phyloP scores from a whole-genome alignment of 2,113 vertebrate genomes.

The Cochlearius cochlearius region DNA sequence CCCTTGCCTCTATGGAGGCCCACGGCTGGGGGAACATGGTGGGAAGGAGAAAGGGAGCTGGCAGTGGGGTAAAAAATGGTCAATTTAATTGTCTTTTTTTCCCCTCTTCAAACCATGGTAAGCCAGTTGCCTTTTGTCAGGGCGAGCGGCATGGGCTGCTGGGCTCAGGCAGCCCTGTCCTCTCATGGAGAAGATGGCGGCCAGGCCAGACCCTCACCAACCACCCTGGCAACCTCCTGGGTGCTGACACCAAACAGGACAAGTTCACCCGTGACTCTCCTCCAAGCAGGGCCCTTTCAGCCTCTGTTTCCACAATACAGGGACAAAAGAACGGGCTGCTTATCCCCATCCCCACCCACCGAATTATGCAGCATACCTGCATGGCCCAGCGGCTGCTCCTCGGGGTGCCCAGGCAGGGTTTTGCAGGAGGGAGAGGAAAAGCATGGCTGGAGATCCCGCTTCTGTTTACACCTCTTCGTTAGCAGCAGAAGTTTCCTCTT shows the following conservation, averaged over 20 bases:
- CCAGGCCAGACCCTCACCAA: neutral
- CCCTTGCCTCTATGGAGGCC: neutral
- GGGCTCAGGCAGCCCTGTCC: neutral
- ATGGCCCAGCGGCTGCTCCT: neutral
- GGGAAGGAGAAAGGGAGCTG: neutral
- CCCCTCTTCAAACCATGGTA: constrained; percentile 48
- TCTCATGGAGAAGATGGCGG: accelerated
- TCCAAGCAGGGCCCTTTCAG: neutral
- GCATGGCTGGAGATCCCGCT: neutral
- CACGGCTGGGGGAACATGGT: neutral
- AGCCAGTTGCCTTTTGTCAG: constrained; percentile 24
- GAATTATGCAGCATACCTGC: neutral
- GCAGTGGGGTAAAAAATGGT: constrained; percentile 16
- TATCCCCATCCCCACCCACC: neutral
- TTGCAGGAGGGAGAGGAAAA: neutral
- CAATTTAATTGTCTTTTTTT: constrained; percentile 76
- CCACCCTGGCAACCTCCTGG: neutral
- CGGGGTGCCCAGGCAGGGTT: neutral
- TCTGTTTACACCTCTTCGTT: neutral
- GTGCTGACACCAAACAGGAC: neutral
- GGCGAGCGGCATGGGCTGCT: accelerated
- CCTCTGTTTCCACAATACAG: constrained; percentile 16
- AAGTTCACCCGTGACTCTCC: neutral
- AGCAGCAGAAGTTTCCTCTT: neutral
- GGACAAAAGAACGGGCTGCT: neutral